These are phyloP conservation scores for Pseudochirops cupreus DNA, from an alignment of 2,797 vertebrate species.

Conservation along the genomic window DNA sequence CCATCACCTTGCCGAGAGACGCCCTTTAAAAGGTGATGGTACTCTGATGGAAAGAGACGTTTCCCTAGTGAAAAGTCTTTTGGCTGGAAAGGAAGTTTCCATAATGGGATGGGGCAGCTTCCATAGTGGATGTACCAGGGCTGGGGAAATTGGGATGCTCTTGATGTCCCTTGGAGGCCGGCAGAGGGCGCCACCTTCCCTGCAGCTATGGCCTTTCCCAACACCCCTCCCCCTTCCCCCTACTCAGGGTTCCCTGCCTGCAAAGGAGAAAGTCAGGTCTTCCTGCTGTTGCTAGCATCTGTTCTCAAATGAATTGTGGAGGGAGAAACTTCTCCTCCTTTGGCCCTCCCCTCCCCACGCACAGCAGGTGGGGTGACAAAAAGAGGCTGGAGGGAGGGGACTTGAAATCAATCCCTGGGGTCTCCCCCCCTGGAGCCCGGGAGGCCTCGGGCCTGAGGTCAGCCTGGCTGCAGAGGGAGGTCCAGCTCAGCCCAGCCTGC, in stretches of 20 bases:
- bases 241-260: neutral
- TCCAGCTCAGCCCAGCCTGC: neutral
- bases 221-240: neutral
- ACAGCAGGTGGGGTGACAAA: neutral
- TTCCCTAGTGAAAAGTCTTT: neutral
- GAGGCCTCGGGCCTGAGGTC: too few relatives aligned
- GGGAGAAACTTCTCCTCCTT: neutral
- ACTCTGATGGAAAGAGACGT: neutral
- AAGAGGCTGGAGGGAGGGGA: neutral
- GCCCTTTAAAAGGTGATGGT: neutral
- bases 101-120: too few relatives aligned
- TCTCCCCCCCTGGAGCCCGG: neutral
- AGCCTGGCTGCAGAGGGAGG: neutral
- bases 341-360: neutral
- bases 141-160: neutral
- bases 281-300: neutral
- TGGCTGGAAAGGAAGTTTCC: neutral
- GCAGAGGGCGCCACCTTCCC: neutral
- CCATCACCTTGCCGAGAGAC: neutral
- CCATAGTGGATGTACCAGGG: too few relatives aligned
- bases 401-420: conserved; percentile 7
- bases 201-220: neutral
- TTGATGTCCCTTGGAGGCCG: neutral
- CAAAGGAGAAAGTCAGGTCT: neutral
- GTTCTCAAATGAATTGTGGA: neutral